phyloP scores from a whole-genome alignment of 2,888 invertebrate species.

The Cosmopolites sordidus region DNA sequence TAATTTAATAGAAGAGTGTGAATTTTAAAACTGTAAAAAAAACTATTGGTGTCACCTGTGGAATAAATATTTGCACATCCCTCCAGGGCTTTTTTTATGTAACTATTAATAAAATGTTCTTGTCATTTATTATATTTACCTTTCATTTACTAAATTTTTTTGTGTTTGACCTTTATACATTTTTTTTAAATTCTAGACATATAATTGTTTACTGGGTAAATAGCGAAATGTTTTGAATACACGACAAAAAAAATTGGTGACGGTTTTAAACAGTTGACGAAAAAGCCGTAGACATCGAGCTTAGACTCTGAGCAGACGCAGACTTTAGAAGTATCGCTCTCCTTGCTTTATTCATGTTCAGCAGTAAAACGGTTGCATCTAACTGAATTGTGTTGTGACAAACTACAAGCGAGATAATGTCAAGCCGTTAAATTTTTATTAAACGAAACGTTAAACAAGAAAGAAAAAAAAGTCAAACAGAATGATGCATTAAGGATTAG shows the following conservation, averaged over 20 bases:
- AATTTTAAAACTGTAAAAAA: no score
- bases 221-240: no score
- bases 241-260: not conserved
- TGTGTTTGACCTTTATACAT: no score
- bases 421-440: constrained; percentile 13
- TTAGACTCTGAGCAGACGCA: constrained; percentile 2
- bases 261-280: not conserved
- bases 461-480: constrained; percentile 2
- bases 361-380: constrained; percentile 11
- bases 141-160: no score
- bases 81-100: no score
- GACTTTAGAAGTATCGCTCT: not conserved
- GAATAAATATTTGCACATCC: no score
- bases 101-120: no score
- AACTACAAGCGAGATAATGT: constrained; percentile 15
- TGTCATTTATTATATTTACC: no score
- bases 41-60: no score
- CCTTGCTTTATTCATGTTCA: constrained; percentile 15
- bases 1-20: no score
- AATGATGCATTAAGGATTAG: constrained; percentile 7
- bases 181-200: no score
- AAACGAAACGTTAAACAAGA: constrained; percentile 5
- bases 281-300: not conserved
- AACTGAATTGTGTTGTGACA: constrained; percentile 16
- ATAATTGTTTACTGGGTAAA: no score